Conservation (phyloP, 2,888 invertebrate species). For the Operophtera brumata region DNA sequence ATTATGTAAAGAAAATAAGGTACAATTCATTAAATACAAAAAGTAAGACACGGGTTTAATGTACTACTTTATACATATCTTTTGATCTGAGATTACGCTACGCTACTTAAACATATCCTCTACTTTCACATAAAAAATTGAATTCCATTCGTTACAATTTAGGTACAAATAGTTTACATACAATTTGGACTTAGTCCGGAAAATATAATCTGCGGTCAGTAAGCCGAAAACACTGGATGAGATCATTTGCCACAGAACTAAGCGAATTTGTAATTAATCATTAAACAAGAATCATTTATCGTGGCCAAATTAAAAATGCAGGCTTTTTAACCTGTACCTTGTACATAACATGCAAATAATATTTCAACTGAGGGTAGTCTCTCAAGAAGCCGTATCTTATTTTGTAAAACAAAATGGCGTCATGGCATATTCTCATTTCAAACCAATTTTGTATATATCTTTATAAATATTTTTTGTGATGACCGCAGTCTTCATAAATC, state of each 20-base stretch:
- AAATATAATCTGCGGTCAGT: slow-evolving; percentile 23
- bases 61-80: slow-evolving; percentile 33
- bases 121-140: slow-evolving; percentile 28
- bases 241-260: slow-evolving; percentile 21
- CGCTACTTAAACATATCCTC: slow-evolving; percentile 31
- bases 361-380: neutral
- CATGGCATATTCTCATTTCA: neutral
- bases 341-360: slow-evolving; percentile 6
- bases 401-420: slow-evolving; percentile 10
- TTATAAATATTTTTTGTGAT: slow-evolving; percentile 1
- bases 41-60: slow-evolving; percentile 58
- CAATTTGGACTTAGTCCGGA: slow-evolving; percentile 23
- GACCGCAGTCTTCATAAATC: slow-evolving; percentile 24
- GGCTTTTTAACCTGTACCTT: slow-evolving; percentile 9
- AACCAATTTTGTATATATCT: neutral
- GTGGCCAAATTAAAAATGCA: slow-evolving; percentile 4
- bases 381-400: neutral
- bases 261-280: slow-evolving; percentile 4
- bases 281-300: neutral
- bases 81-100: slow-evolving; percentile 62
- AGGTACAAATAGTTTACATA: slow-evolving; percentile 36
- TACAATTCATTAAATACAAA: slow-evolving; percentile 62
- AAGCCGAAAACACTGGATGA: slow-evolving; percentile 26
- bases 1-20: slow-evolving; percentile 70
- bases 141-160: slow-evolving; percentile 33